Percentiles rank a stretch among this genome's conserved stretches.
Conservation (phyloP, 1,140 invertebrate genomes). For the Saccostrea glomerata region DNA sequence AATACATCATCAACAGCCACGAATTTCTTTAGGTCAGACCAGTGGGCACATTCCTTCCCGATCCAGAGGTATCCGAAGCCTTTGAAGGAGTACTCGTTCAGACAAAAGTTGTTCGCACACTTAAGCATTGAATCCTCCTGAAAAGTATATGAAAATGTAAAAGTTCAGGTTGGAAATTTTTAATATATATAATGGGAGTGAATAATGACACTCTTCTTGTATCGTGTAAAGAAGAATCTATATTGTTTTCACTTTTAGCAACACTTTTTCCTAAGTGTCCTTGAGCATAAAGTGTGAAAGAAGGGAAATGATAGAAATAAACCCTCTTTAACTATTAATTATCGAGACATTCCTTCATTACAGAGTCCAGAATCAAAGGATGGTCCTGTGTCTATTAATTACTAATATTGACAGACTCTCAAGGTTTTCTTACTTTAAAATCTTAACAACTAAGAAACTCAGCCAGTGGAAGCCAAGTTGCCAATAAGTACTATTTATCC, state of each 20-base stretch:
- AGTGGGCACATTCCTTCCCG: constrained; percentile 20
- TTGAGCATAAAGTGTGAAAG: too few relatives aligned
- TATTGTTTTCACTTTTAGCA: too few relatives aligned
- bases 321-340: background rate
- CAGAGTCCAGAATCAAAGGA: background rate
- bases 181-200: too few relatives aligned
- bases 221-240: too few relatives aligned
- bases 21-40: background rate
- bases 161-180: too few relatives aligned
- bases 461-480: background rate
- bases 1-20: constrained; percentile 6
- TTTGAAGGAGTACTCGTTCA: background rate
- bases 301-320: background rate
- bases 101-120: constrained; percentile 37
- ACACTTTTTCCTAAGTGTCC: too few relatives aligned
- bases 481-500: background rate
- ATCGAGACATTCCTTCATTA: background rate
- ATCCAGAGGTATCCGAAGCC: constrained; percentile 18
- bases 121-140: constrained; percentile 33
- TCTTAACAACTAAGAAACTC: background rate
- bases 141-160: background rate
- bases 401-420: background rate
- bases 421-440: background rate
- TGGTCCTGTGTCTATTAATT: background rate
- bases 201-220: too few relatives aligned